A percentile compares a stretch with the other conserved stretches of the same genome.
Conservation (phyloP, 2,113 vertebrate genomes). For the Sinocyclocheilus anshuiensis region DNA sequence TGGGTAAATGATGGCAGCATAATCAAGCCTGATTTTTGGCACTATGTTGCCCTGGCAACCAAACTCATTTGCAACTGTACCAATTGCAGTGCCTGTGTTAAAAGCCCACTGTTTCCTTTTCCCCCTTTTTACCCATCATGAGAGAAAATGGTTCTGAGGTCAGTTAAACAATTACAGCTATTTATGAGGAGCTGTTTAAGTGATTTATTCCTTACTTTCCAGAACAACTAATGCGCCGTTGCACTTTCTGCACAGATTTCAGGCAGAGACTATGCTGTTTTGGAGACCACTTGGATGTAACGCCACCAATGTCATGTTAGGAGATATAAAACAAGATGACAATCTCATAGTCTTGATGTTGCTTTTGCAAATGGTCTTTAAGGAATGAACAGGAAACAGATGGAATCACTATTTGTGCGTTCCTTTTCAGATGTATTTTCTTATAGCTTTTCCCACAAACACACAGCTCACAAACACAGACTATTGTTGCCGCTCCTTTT, state of each 20-base stretch:
- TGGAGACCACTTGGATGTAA: background rate
- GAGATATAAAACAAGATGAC: slow-evolving; percentile 1
- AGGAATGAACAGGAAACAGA: background rate
- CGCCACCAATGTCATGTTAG: background rate
- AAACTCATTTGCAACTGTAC: slow-evolving; percentile 50
- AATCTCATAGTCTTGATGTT: background rate
- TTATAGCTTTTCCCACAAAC: background rate
- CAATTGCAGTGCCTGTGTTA: slow-evolving; percentile 24
- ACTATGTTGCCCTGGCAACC: slow-evolving; percentile 56
- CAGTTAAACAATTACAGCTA: slow-evolving; percentile 47
- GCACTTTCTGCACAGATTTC: slow-evolving; percentile 22
- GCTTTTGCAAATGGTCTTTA: background rate
- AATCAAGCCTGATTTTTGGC: slow-evolving; percentile 44
- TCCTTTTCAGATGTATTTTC: background rate
- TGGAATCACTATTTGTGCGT: background rate
- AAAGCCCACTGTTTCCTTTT: slow-evolving; percentile 32
- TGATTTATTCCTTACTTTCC: slow-evolving; percentile 39
- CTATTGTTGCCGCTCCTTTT: slow-evolving; percentile 15
- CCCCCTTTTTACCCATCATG: slow-evolving; percentile 27
- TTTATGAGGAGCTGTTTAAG: slow-evolving; percentile 42
- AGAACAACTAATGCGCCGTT: background rate
- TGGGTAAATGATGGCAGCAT: slow-evolving; percentile 29
- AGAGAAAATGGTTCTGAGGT: slow-evolving; percentile 42
- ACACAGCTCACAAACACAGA: background rate
- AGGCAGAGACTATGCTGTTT: background rate